Base-by-base conservation (phyloP, 2,888 invertebrate genomes). In the Andrena bucephala region DNA sequence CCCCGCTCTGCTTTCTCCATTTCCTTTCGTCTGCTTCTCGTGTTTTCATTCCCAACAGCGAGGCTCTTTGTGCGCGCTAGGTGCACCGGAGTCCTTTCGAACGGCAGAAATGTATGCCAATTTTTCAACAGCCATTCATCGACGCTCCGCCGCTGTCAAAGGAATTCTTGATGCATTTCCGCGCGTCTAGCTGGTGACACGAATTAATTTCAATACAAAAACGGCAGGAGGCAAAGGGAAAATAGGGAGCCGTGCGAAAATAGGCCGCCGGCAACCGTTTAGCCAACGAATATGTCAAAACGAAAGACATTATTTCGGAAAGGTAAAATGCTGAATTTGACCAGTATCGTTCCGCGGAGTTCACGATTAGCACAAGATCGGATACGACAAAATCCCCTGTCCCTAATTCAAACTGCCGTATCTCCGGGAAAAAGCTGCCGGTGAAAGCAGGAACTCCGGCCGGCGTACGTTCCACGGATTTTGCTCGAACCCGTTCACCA, bases 61-160 rank as follows among this genome's bases (percentile, higher is more conserved):
- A 63, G 65, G 63, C 54, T 54, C 76, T 81, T 81, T 77, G 81
- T 84, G 69, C 68, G 10, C 57, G 68, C 74, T 68, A 69, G 72
- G 42, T 62, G 76, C 75, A 62, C 42, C 65, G 60, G 68, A 81
- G 65, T 71, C 85, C 73, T 77, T 82, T 79, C 82, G 68, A 79
- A 78, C 63, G 85, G 69, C 62, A 84, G 84, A 86, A 86, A 88
- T 83, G 75, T 75, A 75, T 68, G 83, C 60, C 85, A 77, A 87
- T 87, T 88, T 83, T 79, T 83, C 66, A 63, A 73, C 71, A 33
- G 77, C 60, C 65, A 81, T 88, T 83, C 83, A 85, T 69, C 85
- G 81, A 62, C 78, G 52, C 75, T 63, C 48, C 65, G 75, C 52
- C 57, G 42, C 77, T 71, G 87, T 77, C 71, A 83, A 74, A 83